Conservation (phyloP, 2,113 vertebrate genomes). For the Loxodonta africana region DNA sequence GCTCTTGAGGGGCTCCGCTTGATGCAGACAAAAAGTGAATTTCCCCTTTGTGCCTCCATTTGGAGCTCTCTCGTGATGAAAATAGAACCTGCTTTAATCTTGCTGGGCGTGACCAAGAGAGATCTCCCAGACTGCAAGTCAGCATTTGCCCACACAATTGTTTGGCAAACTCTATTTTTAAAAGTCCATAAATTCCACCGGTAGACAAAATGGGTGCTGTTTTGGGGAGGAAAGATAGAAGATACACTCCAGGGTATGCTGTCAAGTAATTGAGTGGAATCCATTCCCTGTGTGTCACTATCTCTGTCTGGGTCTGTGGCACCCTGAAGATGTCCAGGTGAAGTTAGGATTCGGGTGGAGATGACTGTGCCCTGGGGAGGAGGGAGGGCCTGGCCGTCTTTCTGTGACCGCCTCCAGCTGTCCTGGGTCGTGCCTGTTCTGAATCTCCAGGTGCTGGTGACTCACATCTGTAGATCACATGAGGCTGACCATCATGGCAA, state of each 20-base stretch:
- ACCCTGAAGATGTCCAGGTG: not conserved
- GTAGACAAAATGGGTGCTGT: constrained; percentile 77
- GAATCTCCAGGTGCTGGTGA: constrained; percentile 46
- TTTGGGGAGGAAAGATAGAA: not conserved
- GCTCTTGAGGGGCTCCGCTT: constrained; percentile 83
- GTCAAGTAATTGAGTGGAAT: constrained; percentile 67
- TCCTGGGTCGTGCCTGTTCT: not conserved
- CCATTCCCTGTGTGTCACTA: not conserved
- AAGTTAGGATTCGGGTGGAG: not conserved
- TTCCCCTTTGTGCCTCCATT: constrained; percentile 84
- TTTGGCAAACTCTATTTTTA: constrained; percentile 89
- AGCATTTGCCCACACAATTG: constrained; percentile 86
- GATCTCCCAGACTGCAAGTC: constrained; percentile 87
- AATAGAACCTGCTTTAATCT: constrained; percentile 87
- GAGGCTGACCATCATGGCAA: constrained; percentile 58
- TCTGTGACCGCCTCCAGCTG: not conserved
- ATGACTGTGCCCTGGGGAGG: accelerated
- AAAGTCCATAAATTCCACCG: constrained; percentile 85
- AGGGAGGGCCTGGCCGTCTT: not conserved
- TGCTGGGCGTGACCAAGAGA: constrained; percentile 83
- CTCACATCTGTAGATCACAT: constrained; percentile 62
- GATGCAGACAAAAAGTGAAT: constrained; percentile 84
- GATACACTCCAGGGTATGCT: constrained; percentile 66
- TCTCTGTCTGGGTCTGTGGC: constrained; percentile 38
- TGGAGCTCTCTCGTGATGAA: constrained; percentile 82